A percentile compares a stretch with the other conserved stretches of the same genome.
Evolutionary conservation across 2,888 invertebrate genomes (phyloP).

Genomic region (Drosophila macrospina): DNA sequence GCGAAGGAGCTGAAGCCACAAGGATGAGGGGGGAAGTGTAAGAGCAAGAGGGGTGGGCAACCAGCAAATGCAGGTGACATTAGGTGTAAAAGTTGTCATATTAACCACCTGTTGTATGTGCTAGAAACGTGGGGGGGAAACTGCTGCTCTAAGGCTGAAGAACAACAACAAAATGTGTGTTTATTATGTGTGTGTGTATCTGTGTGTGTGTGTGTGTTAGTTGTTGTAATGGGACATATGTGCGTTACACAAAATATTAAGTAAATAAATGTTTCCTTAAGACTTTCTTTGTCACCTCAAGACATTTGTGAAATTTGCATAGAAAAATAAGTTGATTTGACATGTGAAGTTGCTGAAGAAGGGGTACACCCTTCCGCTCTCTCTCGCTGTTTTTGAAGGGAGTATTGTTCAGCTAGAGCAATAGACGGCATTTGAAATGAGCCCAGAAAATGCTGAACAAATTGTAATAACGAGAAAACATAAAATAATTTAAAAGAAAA

Average conservation of each 20-base stretch:
- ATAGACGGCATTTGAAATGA: slow-evolving; percentile 61
- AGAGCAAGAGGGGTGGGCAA: too few species aligned
- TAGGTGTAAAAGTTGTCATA: slow-evolving; percentile 75
- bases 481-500: not conserved
- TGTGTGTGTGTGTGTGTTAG: slow-evolving; percentile 26
- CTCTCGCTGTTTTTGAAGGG: slow-evolving; percentile 15
- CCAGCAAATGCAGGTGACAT: slow-evolving; percentile 62
- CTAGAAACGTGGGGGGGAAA: not conserved
- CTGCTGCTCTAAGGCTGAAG: slow-evolving; percentile 10
- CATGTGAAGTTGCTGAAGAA: slow-evolving; percentile 14
- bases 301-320: slow-evolving; percentile 46
- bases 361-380: too few species aligned
- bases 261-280: slow-evolving; percentile 65
- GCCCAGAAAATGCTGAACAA: slow-evolving; percentile 32
- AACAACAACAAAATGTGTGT: slow-evolving; percentile 48
- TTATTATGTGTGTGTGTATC: slow-evolving; percentile 64
- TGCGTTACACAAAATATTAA: slow-evolving; percentile 68
- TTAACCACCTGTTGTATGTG: slow-evolving; percentile 76
- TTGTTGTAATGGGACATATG: slow-evolving; percentile 74
- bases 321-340: slow-evolving; percentile 52
- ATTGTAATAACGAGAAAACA: slow-evolving; percentile 24
- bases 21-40: not conserved
- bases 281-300: slow-evolving; percentile 10
- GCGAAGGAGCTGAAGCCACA: not conserved
- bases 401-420: slow-evolving; percentile 45